These are phyloP conservation scores for Microctonus aethiopoides DNA, from an alignment of 2,888 invertebrate species.

Conservation along the genomic window DNA sequence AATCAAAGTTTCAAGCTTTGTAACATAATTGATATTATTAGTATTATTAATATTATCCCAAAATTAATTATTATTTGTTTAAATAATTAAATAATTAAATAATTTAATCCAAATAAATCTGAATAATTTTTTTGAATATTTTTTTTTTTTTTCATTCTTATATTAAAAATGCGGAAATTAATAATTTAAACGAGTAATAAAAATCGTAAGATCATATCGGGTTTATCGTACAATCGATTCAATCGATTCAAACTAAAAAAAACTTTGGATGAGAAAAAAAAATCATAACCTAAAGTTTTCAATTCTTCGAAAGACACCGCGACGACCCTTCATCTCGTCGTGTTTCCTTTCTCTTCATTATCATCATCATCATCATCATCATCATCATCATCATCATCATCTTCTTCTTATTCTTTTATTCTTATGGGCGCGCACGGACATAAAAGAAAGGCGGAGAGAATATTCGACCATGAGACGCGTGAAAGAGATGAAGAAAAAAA, in stretches of 20 bases:
- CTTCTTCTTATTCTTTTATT: neutral
- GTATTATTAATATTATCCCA: no score
- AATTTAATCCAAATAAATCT: no score
- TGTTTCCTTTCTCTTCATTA: neutral
- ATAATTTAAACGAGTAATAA: neutral
- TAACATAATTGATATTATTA: no score
- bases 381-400: neutral
- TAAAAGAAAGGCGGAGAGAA: constrained; percentile 1
- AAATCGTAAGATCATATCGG: no score
- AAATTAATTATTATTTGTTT: no score
- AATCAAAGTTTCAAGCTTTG: no score
- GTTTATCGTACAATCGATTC: neutral
- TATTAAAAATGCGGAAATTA: no score
- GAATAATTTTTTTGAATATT: no score
- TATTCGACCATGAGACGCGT: neutral
- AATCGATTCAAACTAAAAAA: neutral
- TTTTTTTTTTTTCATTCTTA: no score
- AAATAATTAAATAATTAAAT: no score
- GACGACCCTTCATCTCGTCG: neutral
- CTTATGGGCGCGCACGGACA: constrained; percentile 18
- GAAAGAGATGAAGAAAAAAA: constrained; percentile 8
- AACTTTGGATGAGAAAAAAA: neutral
- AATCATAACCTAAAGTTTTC: neutral
- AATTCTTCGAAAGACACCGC: constrained; percentile 24
- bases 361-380: neutral